Evolutionary conservation across 1,140 invertebrate species (phyloP), one percentile per base, ranked within the genome.

Genomic region (Conopomorpha cramerella): DNA sequence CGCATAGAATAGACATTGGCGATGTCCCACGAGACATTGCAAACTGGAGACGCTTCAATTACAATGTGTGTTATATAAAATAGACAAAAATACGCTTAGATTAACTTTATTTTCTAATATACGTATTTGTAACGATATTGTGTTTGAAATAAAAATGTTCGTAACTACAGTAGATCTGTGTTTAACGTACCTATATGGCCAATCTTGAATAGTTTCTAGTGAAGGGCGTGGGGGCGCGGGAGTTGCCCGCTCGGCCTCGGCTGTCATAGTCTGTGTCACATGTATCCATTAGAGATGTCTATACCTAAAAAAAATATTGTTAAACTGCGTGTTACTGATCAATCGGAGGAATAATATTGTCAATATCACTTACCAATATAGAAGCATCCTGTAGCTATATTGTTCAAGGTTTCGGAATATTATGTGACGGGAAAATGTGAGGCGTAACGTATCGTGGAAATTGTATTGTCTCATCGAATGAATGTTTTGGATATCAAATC

Each of bases 41-140:
- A 59, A 54, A 49, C 46, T 45, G 48, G 48, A 57, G 66, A 65
- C 57, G 62, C 67, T 74, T 68, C 64, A 23, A 23, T 55, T 43
- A 56, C 65, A 55, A 57, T 66, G 51, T 68, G 56, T 71, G 66
- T 67, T 61, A 53, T 55, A 51, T 65, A 56, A 59, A 53, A 59
- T 49, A 29, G 13, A 29, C 3, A 29, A 29, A 29, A 62, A 63
- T 70, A 72, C 62, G 65, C 64, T 76, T 72, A 72, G 62, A 62
- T 55, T 60, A 46, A 49, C 59, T 61, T 60, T 57, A 66, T 71
- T 51, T 37, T 52, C 48, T 42, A 54, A 35, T 49, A 46, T 45
- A 46, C 38, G 48, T 57, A 49, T 53, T 51, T 55, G 48, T 59
- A 56, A 51, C 39, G 40, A 49, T 46, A 60, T 59, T 59, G 49